phyloP scores from a whole-genome alignment of 2,113 vertebrate genomes.

The Puma concolor region DNA sequence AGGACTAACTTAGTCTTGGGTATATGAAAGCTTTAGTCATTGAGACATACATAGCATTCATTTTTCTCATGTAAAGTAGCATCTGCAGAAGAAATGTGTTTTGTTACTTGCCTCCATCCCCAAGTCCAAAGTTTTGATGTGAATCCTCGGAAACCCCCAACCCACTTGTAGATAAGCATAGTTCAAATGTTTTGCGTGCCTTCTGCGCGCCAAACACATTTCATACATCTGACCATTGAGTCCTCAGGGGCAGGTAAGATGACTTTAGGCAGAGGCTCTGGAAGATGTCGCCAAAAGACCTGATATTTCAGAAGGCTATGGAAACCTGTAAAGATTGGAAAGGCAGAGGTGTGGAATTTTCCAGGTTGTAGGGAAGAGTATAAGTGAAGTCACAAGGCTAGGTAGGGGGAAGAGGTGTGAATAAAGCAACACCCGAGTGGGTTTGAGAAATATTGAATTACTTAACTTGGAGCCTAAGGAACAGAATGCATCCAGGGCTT shows the following conservation, averaged over 20 bases:
- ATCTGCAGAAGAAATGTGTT: background rate
- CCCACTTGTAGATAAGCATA: background rate
- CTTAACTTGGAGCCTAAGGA: background rate
- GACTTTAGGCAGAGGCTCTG: slow-evolving; percentile 8
- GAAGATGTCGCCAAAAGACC: background rate
- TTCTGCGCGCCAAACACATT: background rate
- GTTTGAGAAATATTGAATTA: background rate
- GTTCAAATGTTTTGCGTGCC: slow-evolving; percentile 8
- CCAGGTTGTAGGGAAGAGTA: background rate
- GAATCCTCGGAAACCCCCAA: slow-evolving; percentile 16
- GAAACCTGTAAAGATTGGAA: background rate
- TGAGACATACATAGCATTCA: background rate
- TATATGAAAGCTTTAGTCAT: slow-evolving; percentile 3
- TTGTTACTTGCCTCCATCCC: background rate
- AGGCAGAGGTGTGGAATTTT: background rate
- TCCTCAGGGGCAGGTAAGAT: background rate
- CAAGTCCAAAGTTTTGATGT: slow-evolving; percentile 32
- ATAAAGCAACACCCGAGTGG: background rate
- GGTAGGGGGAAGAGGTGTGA: background rate
- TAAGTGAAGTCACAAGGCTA: background rate
- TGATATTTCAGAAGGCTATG: background rate
- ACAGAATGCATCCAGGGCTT: slow-evolving; percentile 12
- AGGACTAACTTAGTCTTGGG: background rate
- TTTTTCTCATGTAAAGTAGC: slow-evolving; percentile 50
- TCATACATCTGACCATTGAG: background rate